Conservation (phyloP, 2,888 invertebrate species). For the Malacosoma neustria region DNA sequence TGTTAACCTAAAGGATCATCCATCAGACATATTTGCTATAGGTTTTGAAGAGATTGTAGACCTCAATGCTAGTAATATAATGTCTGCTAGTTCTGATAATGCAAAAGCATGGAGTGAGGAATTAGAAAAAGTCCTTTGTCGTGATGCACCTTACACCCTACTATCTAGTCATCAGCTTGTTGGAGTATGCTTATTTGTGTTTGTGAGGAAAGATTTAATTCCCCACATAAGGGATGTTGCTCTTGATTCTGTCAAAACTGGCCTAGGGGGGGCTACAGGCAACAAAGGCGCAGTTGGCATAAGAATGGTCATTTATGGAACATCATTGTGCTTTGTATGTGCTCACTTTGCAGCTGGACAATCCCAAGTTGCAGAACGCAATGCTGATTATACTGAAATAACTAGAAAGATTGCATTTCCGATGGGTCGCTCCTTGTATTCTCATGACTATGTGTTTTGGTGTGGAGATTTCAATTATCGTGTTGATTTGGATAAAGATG, state of each 20-base stretch:
- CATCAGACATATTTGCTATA: conserved; percentile 96
- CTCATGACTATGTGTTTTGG: conserved; percentile 99
- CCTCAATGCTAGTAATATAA: conserved; percentile 97
- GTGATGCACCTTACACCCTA: conserved; percentile 91
- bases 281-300: conserved; percentile 98
- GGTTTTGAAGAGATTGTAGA: conserved; percentile 99
- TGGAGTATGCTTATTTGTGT: conserved; percentile 97
- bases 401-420: conserved; percentile 92
- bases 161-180: conserved; percentile 96
- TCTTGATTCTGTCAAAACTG: conserved; percentile 97
- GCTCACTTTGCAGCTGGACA: conserved; percentile 99
- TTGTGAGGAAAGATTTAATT: conserved; percentile 91
- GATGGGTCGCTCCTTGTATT: conserved; percentile 92
- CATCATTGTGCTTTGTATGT: conserved; percentile 97
- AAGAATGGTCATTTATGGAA: conserved; percentile 91
- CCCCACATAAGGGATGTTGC: conserved; percentile 94
- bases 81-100: conserved; percentile 94
- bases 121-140: conserved; percentile 91
- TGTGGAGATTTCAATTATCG: conserved; percentile 99
- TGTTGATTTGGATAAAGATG: conserved; percentile 95
- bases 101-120: conserved; percentile 97
- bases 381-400: conserved; percentile 97
- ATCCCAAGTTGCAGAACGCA: conserved; percentile 94
- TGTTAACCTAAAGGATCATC: conserved; percentile 66
- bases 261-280: conserved; percentile 96